Percentiles rank a stretch among this genome's conserved stretches.
These are phyloP conservation scores for Peromyscus melanophrys DNA, from an alignment of 2,797 vertebrate genomes.

Conservation along the genomic window DNA sequence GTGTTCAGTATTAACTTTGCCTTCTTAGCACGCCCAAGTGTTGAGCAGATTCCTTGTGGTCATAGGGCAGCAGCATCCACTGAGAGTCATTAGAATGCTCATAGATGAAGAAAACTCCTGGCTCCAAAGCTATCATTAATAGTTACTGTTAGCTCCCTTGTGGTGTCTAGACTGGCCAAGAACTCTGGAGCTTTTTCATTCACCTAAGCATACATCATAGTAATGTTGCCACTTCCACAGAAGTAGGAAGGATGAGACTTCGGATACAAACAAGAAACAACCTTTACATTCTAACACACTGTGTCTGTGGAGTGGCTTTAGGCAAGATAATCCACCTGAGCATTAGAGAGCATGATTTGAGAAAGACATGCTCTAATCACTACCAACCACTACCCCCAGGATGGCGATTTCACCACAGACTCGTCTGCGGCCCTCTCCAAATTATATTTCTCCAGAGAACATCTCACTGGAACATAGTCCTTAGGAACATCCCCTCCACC, in stretches of 20 bases:
- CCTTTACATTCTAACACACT: background rate
- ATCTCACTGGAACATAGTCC: slow-evolving; percentile 8
- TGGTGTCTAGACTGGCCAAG: background rate
- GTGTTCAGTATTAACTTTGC: background rate
- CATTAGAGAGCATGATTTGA: background rate
- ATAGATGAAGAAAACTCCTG: background rate
- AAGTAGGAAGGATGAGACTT: background rate
- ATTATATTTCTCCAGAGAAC: slow-evolving; percentile 12
- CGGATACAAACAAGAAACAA: background rate
- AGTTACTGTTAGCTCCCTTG: background rate
- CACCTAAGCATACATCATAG: background rate
- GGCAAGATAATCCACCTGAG: background rate
- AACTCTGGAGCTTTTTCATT: background rate
- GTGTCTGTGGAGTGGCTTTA: background rate
- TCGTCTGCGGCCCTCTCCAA: slow-evolving; percentile 25
- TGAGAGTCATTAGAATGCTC: background rate
- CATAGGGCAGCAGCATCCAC: background rate
- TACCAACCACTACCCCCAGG: slow-evolving; percentile 1
- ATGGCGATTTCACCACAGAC: slow-evolving; percentile 45
- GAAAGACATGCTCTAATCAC: background rate
- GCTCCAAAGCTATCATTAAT: background rate
- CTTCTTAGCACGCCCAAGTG: background rate
- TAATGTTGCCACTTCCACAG: background rate
- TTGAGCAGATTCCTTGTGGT: background rate
- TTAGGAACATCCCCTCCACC: background rate